A percentile compares a stretch with the other conserved stretches of the same genome.
phyloP scores from a whole-genome alignment of 1,140 invertebrate species.

The Magallana gigas region DNA sequence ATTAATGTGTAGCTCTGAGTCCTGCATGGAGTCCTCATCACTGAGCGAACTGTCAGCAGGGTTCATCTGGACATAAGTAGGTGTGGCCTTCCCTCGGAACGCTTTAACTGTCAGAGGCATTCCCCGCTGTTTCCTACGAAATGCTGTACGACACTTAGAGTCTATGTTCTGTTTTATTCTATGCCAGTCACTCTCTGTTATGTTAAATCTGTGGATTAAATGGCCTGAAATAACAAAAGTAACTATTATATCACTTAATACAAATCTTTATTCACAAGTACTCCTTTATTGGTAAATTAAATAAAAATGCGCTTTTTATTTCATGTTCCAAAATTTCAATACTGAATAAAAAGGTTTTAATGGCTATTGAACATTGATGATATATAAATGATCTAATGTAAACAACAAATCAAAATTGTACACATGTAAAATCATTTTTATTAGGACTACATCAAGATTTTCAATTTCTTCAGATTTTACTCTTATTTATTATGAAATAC shows the following conservation, averaged over 20 bases:
- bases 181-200: constrained; percentile 81
- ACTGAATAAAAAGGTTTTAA: too few species aligned
- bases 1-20: constrained; percentile 74
- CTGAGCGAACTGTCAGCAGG: constrained; percentile 53
- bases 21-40: constrained; percentile 74
- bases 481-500: too few species aligned
- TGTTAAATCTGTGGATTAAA: constrained; percentile 80
- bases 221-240: constrained; percentile 77
- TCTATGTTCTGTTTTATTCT: constrained; percentile 82
- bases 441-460: too few species aligned
- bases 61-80: constrained; percentile 64
- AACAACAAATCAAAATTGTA: too few species aligned
- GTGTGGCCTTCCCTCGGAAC: constrained; percentile 74
- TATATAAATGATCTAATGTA: too few species aligned
- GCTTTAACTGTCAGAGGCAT: constrained; percentile 79
- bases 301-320: too few species aligned
- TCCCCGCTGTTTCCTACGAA: constrained; percentile 78
- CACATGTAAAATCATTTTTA: too few species aligned
- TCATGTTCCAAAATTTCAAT: too few species aligned
- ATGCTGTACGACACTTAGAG: constrained; percentile 82
- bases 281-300: too few species aligned
- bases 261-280: too few species aligned
- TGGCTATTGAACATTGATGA: too few species aligned
- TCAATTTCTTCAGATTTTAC: too few species aligned
- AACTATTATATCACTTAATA: neutral